These are phyloP conservation scores for Plecotus auritus DNA, from an alignment of 2,113 vertebrate genomes.

Conservation along the genomic window DNA sequence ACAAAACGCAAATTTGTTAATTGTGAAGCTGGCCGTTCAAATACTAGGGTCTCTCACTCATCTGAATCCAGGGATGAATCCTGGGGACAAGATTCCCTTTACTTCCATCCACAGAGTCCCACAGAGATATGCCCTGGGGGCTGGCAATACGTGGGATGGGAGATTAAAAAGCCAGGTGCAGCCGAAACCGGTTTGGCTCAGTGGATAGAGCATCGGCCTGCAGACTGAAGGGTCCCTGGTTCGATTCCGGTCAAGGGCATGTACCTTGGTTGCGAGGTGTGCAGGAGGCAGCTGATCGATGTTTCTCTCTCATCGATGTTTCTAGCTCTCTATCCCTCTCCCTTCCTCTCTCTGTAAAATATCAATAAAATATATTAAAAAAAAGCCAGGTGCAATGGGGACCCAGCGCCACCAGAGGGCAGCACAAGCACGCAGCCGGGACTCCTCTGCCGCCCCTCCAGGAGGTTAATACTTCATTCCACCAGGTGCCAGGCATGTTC, in stretches of 20 bases:
- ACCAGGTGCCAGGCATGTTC: not conserved
- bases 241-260: no score
- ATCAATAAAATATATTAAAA: no score
- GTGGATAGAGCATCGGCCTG: no score
- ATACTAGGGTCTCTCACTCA: not conserved
- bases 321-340: no score
- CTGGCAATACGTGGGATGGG: not conserved
- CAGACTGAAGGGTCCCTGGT: no score
- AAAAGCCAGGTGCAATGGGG: not conserved
- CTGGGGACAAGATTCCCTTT: not conserved
- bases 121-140: not conserved
- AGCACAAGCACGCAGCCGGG: constrained; percentile 70
- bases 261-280: no score
- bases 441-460: not conserved
- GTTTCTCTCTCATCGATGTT: no score
- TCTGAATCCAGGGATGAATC: not conserved
- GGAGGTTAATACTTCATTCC: not conserved
- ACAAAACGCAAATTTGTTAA: not conserved
- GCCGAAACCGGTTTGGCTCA: no score
- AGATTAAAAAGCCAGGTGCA: not conserved
- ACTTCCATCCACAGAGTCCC: not conserved
- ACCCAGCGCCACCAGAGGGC: constrained; percentile 73
- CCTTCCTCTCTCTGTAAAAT: no score
- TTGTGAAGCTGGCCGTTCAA: not conserved
- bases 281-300: no score